These are phyloP conservation scores for Rhizomys pruinosus DNA, from an alignment of 2,113 vertebrate species.

Conservation along the genomic window DNA sequence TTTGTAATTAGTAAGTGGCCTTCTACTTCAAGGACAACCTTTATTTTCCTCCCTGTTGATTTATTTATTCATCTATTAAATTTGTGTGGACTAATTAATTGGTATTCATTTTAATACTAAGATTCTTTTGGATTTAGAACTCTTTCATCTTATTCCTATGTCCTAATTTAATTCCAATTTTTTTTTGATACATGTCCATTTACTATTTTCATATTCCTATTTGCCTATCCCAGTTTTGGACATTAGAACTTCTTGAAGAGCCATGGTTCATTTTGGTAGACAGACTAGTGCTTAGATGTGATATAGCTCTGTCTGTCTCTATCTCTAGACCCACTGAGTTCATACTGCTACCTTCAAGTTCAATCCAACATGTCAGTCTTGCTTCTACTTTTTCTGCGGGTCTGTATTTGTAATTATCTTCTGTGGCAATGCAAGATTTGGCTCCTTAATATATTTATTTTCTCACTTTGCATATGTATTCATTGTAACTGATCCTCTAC, in stretches of 20 bases:
- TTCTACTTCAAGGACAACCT: neutral
- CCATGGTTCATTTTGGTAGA: neutral
- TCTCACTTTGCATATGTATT: neutral
- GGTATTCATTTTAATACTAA: neutral
- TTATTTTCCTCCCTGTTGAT: neutral
- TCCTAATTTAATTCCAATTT: neutral
- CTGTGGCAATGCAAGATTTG: neutral
- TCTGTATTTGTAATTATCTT: neutral
- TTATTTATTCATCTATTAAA: neutral
- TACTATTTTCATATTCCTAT: neutral
- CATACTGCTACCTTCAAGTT: neutral
- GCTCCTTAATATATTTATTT: neutral
- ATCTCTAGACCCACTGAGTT: neutral
- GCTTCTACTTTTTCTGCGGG: neutral
- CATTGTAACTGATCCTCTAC: neutral
- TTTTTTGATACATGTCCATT: neutral
- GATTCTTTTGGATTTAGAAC: neutral
- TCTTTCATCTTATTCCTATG: neutral
- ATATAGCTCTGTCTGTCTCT: neutral
- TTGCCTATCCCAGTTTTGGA: neutral
- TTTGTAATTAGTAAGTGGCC: neutral
- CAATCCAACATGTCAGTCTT: neutral
- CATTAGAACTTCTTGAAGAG: neutral
- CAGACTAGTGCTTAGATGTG: neutral
- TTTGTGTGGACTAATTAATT: neutral